Evolutionary conservation across 2,113 vertebrate genomes (phyloP).

Genomic region (Anolis sagrei): DNA sequence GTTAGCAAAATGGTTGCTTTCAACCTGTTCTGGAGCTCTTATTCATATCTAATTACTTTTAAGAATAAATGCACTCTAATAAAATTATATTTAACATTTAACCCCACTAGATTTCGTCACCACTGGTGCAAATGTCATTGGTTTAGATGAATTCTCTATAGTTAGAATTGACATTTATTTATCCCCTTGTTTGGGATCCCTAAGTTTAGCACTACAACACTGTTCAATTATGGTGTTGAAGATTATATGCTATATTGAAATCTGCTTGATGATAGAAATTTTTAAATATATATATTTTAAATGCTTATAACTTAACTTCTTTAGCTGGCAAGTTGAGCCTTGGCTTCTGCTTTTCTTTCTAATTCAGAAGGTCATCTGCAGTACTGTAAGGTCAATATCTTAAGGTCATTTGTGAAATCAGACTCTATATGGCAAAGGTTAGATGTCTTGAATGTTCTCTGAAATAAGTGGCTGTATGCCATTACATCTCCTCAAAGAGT

Average conservation of each 20-base stretch:
- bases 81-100: too few relatives aligned
- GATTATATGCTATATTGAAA: neutral
- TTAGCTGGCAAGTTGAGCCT: slow-evolving; percentile 22
- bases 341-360: slow-evolving; percentile 26
- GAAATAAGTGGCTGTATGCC: slow-evolving; percentile 43
- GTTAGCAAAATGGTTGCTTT: neutral
- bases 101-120: neutral
- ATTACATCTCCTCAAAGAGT: slow-evolving; percentile 46
- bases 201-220: too few relatives aligned
- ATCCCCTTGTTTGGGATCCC: too few relatives aligned
- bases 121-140: too few relatives aligned
- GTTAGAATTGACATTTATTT: too few relatives aligned
- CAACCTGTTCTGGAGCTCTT: neutral
- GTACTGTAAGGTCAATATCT: slow-evolving; percentile 27
- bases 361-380: slow-evolving; percentile 39
- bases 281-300: neutral
- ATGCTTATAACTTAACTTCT: neutral
- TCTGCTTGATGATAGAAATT: neutral
- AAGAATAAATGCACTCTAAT: neutral
- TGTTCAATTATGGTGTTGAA: too few relatives aligned
- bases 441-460: slow-evolving; percentile 64
- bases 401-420: slow-evolving; percentile 85
- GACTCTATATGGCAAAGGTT: slow-evolving; percentile 82
- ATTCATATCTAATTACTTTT: neutral
- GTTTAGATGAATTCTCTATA: too few relatives aligned